These are phyloP conservation scores for Alosa sapidissima DNA, from an alignment of 2,797 vertebrate genomes.

Conservation along the genomic window DNA sequence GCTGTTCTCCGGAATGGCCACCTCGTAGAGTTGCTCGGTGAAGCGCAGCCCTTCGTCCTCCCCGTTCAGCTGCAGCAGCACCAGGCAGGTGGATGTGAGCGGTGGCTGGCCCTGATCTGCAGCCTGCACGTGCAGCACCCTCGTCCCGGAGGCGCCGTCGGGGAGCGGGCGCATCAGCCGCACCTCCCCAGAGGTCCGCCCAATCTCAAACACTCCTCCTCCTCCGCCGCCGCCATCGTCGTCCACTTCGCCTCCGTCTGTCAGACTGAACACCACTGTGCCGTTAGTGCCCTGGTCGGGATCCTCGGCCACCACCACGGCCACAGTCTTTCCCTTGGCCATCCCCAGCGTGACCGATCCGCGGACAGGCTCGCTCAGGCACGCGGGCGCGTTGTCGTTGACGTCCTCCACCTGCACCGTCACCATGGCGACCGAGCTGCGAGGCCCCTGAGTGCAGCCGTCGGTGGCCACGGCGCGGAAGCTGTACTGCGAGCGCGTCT, in stretches of 20 bases:
- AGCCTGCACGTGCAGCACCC: conserved; percentile 72
- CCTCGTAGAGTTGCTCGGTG: conserved; percentile 75
- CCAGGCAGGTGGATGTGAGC: conserved; percentile 77
- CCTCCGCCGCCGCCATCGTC: not conserved
- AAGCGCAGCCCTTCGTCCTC: conserved; percentile 77
- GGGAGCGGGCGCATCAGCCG: conserved; percentile 69
- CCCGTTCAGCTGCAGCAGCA: conserved; percentile 79
- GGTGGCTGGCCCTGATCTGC: conserved; percentile 78
- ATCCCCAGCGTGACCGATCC: conserved; percentile 68
- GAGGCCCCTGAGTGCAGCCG: conserved; percentile 69
- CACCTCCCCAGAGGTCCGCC: conserved; percentile 77
- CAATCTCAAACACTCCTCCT: conserved; percentile 70
- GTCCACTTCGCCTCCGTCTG: conserved; percentile 60
- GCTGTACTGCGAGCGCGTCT: conserved; percentile 75
- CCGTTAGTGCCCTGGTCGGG: conserved; percentile 82
- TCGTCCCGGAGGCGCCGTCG: conserved; percentile 69
- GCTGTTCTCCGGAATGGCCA: conserved; percentile 80
- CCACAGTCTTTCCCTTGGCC: conserved; percentile 69
- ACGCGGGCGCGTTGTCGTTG: conserved; percentile 86
- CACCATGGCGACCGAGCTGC: conserved; percentile 76
- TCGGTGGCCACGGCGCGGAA: conserved; percentile 84
- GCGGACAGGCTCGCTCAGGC: conserved; percentile 75
- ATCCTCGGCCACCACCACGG: conserved; percentile 75
- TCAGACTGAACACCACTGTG: conserved; percentile 73
- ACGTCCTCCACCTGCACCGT: conserved; percentile 80